Evolutionary conservation across 2,113 vertebrate species (phyloP), one percentile per base, ranked within the genome.

Genomic region (Baryphthengus martii): DNA sequence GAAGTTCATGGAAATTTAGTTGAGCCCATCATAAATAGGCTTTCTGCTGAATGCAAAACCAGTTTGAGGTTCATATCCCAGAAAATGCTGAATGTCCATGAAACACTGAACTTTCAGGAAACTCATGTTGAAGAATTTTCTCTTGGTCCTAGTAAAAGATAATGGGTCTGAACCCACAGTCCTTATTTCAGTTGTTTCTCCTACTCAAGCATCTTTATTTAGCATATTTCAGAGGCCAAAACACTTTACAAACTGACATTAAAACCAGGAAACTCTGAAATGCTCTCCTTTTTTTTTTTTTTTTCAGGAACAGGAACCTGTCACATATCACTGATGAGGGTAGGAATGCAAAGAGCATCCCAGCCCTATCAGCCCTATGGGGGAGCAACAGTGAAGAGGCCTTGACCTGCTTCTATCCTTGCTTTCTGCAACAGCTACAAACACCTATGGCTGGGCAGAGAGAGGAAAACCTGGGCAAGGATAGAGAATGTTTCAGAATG

Each of bases 121-220:
- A 76, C 40, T 55, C 68, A 39, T 0, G 6, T 50, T 76, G 63
- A 65, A 33, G 59, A 62, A 66, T 66, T 80, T 85, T 59, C 45
- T 52, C 28, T 75, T 24, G 26, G 84, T 84, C 67, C 44, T 92
- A 78, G 40, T 83, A 76, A 88, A 95, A 85, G 21, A 44, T n/a
- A 49, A 50, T 10, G 15, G 11, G 8, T 37, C 25, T 72, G 80
- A 88, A 71, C 12, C 29, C 65, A 71, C 26, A 14, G 10, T 8
- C 10, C 28, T 61, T 71, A 50, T 68, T 94, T 20, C 58, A 35
- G 19, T 13, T 7, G 28, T 45, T 50, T 74, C 19, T 45, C 45
- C n/a, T 23, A 73, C 26, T 90, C 31, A 84, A 52, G 17, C 13
- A 66, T 23, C 15, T 65, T 85, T n/a, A 50, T 53, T 66, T 53